Percentiles rank a stretch among this genome's conserved stretches.
Conservation (phyloP, 2,888 invertebrate species). For the Agrilus mali region DNA sequence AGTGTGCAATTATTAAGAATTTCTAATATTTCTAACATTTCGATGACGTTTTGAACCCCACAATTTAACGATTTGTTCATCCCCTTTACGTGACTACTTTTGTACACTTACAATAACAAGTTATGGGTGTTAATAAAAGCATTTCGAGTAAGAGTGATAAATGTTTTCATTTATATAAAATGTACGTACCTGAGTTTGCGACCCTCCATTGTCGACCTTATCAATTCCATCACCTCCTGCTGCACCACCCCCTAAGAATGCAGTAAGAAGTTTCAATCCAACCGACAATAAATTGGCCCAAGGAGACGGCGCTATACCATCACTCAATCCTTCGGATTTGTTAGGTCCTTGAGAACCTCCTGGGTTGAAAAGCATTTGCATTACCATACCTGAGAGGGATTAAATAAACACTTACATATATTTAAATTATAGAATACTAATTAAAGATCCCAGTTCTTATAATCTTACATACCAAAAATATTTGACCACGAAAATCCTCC, state of each 20-base stretch:
- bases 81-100: too few relatives aligned
- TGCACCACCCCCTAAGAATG: conserved; percentile 66
- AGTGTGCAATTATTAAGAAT: too few relatives aligned
- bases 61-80: too few relatives aligned
- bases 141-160: too few relatives aligned
- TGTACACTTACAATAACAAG: too few relatives aligned
- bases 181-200: conserved; percentile 71
- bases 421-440: too few relatives aligned
- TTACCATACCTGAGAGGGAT: conserved; percentile 49
- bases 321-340: conserved; percentile 65
- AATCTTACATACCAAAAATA: conserved; percentile 49
- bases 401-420: not conserved
- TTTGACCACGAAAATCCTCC: conserved; percentile 80
- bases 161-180: not conserved
- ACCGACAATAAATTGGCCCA: conserved; percentile 82
- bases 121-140: too few relatives aligned
- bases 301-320: conserved; percentile 60
- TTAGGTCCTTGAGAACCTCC: conserved; percentile 55
- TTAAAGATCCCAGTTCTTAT: not conserved
- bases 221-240: conserved; percentile 70
- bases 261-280: conserved; percentile 75
- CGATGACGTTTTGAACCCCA: too few relatives aligned
- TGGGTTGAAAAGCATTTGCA: conserved; percentile 77
- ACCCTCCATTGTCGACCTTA: conserved; percentile 78
- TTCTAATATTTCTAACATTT: too few relatives aligned